Evolutionary conservation across 2,113 vertebrate species (phyloP).

Genomic region (Otolemur garnettii): DNA sequence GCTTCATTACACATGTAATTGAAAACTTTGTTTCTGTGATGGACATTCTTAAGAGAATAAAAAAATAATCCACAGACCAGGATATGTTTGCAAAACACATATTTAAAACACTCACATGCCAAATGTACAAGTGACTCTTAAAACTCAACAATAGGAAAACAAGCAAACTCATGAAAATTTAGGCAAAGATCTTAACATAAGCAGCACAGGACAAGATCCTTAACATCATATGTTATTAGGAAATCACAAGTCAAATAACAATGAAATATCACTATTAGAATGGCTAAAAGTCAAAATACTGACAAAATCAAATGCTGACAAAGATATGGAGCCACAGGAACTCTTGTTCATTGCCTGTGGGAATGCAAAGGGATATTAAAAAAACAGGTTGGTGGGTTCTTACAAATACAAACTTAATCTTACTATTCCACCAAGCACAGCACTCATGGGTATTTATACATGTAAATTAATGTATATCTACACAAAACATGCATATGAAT

Average conservation of each 20-base stretch:
- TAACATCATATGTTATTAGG: background rate
- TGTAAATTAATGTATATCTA: background rate
- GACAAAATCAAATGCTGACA: background rate
- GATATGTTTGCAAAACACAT: background rate
- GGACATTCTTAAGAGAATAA: background rate
- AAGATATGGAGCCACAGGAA: background rate
- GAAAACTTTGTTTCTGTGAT: background rate
- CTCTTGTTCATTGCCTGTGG: background rate
- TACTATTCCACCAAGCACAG: background rate
- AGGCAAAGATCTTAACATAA: background rate
- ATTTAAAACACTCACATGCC: background rate
- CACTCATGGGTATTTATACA: background rate
- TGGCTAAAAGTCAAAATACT: background rate
- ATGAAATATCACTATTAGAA: no score
- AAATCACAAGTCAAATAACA: background rate
- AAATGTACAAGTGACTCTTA: background rate
- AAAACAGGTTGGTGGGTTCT: background rate
- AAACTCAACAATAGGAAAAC: background rate
- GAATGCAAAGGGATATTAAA: background rate
- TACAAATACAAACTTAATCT: background rate
- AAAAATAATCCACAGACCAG: background rate
- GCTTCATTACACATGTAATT: background rate
- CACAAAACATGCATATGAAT: background rate
- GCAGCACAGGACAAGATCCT: no score
- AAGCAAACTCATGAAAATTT: background rate